Evolutionary conservation across 2,888 invertebrate species (phyloP).

Genomic region (Pyrocoelia pectoralis): DNA sequence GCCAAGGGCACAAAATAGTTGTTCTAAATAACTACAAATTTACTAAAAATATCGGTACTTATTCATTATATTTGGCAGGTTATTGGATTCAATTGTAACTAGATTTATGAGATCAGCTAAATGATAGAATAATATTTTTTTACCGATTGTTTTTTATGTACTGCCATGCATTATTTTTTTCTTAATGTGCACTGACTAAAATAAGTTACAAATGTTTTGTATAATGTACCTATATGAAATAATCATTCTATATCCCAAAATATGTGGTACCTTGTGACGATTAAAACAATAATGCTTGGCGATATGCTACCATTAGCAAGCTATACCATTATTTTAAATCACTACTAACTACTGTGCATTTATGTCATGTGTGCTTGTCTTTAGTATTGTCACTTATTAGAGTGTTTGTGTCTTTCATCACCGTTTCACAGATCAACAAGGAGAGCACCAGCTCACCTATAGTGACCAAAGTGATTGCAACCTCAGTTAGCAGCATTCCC

Average conservation of each 20-base stretch:
- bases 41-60: too few species aligned
- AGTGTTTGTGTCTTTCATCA: constrained; percentile 47
- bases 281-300: constrained; percentile 9
- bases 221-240: background rate
- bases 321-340: constrained; percentile 22
- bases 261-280: background rate
- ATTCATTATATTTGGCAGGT: too few species aligned
- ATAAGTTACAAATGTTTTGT: too few species aligned
- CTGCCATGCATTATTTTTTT: too few species aligned
- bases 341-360: constrained; percentile 34
- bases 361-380: constrained; percentile 33
- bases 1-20: too few species aligned
- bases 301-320: constrained; percentile 3
- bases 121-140: too few species aligned
- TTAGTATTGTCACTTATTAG: constrained; percentile 26
- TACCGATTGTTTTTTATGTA: too few species aligned
- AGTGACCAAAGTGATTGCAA: constrained; percentile 56
- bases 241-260: background rate
- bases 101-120: too few species aligned
- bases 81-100: too few species aligned
- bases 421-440: constrained; percentile 66
- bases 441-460: constrained; percentile 61
- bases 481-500: constrained; percentile 43
- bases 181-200: too few species aligned
- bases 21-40: too few species aligned